Evolutionary conservation across 2,113 vertebrate genomes (phyloP).

Genomic region (Rattus rattus): DNA sequence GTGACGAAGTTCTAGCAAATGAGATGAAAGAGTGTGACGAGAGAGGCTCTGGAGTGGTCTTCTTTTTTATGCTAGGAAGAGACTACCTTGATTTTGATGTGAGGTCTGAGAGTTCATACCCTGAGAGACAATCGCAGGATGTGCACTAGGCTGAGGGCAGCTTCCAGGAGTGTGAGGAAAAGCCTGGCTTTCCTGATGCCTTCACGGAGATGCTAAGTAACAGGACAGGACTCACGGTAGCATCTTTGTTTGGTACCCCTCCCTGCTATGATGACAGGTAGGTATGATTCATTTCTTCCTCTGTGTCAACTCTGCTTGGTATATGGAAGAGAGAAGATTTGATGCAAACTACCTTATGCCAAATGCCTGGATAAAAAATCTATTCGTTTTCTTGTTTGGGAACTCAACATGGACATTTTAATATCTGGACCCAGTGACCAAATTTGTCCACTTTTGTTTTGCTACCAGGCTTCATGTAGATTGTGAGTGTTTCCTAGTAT

Average conservation of each 20-base stretch:
- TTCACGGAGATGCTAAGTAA: too few relatives aligned
- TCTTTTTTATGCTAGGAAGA: not conserved
- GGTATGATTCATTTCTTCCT: not conserved
- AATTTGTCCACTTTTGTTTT: slow-evolving; percentile 36
- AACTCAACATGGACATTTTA: not conserved
- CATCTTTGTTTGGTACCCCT: not conserved
- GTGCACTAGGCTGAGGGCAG: not conserved
- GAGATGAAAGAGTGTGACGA: not conserved
- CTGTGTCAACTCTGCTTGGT: not conserved
- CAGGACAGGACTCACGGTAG: too few relatives aligned
- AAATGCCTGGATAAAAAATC: not conserved
- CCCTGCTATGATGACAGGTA: not conserved
- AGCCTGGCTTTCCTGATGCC: not conserved
- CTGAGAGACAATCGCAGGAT: not conserved
- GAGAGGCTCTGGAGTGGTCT: too few relatives aligned
- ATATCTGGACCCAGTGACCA: not conserved
- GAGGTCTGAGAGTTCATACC: not conserved
- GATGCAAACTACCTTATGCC: slow-evolving; percentile 17
- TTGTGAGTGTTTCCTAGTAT: not conserved
- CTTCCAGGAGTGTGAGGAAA: not conserved
- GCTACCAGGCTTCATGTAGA: not conserved
- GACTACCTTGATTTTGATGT: not conserved
- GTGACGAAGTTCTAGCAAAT: not conserved
- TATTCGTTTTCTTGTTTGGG: not conserved
- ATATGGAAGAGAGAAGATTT: not conserved